Conservation (phyloP, 2,113 vertebrate genomes). For the Noturus placidus region DNA sequence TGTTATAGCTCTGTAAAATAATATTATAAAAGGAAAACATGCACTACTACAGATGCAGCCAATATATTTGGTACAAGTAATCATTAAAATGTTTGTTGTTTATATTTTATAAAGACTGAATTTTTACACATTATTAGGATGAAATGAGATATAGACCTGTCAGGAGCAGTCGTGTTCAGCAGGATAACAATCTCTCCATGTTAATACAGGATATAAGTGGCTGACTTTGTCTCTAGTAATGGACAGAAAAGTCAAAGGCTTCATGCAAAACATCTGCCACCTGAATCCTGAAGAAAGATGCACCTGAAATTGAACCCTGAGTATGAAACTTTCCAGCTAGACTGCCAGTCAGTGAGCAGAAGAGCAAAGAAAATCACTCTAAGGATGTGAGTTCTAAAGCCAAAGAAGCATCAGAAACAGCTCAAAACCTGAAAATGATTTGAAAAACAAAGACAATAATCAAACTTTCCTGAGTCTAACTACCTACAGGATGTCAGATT, state of each 20-base stretch:
- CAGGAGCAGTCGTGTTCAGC: not conserved
- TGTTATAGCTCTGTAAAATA: not conserved
- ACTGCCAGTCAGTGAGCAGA: not conserved
- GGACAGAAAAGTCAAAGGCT: not conserved
- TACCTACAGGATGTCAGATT: not conserved
- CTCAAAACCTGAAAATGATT: not conserved
- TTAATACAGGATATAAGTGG: not conserved
- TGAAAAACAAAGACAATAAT: not conserved
- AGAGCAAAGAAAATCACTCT: not conserved
- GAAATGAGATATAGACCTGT: not conserved
- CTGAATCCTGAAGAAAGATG: not conserved
- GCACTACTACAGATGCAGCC: not conserved
- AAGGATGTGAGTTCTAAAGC: not conserved
- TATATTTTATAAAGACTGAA: not conserved
- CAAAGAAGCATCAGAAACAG: not conserved
- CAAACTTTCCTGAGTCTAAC: not conserved
- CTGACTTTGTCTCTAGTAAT: not conserved
- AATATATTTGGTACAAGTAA: not conserved
- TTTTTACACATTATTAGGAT: not conserved
- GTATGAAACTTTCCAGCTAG: not conserved
- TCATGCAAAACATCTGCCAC: not conserved
- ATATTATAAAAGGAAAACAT: not conserved
- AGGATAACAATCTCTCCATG: not conserved
- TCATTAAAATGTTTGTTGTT: not conserved
- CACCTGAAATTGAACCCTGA: not conserved